Percentiles rank a stretch among this genome's conserved stretches.
Conservation (phyloP, 2,888 invertebrate genomes). For the Lasioglossum malachurum region DNA sequence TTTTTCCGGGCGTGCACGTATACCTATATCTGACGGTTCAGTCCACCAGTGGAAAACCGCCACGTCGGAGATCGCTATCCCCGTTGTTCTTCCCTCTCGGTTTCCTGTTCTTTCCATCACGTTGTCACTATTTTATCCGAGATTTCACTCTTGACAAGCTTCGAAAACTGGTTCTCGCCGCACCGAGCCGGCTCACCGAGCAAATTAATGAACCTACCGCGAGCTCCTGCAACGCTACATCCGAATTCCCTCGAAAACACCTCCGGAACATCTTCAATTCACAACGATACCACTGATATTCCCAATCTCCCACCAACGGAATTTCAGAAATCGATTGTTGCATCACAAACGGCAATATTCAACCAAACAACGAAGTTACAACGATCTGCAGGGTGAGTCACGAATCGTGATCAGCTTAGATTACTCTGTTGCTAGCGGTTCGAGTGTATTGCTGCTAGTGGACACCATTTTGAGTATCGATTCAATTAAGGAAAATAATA, state of each 20-base stretch:
- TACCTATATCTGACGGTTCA: not conserved
- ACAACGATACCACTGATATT: no score
- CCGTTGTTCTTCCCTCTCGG: constrained; percentile 5
- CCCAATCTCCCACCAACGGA: no score
- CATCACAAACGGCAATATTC: no score
- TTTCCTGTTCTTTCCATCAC: constrained; percentile 8
- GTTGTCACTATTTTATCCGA: constrained; percentile 1
- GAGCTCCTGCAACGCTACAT: not conserved
- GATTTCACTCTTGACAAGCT: constrained; percentile 25
- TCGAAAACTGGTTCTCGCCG: constrained; percentile 16
- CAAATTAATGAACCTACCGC: constrained; percentile 22
- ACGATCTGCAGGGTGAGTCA: no score
- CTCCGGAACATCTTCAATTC: constrained; percentile 19
- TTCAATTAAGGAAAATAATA: no score
- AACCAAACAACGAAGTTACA: no score
- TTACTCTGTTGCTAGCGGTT: no score
- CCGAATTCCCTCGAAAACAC: not conserved
- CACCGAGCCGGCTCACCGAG: not conserved
- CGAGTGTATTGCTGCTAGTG: no score
- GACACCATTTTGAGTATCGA: no score
- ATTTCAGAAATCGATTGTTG: no score
- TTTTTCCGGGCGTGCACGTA: constrained; percentile 1
- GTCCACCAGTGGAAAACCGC: not conserved
- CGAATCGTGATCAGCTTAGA: no score
- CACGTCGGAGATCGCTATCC: not conserved